phyloP scores from a whole-genome alignment of 2,797 vertebrate species.

The Clarias platycephalus region DNA sequence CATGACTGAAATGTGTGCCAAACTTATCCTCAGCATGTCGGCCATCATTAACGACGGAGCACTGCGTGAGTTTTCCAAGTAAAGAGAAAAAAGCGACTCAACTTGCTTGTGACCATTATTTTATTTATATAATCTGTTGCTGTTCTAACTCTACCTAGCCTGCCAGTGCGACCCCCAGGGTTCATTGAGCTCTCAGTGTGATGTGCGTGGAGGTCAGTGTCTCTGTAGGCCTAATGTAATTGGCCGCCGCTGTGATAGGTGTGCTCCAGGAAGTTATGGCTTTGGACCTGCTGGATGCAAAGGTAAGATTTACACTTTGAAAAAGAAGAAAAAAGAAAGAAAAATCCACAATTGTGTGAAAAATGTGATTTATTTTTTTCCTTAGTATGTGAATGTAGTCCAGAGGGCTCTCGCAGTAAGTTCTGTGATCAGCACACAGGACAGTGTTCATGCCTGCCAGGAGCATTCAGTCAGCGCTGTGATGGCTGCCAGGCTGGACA shows the following conservation, averaged over 20 bases:
- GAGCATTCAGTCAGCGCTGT: conserved; percentile 84
- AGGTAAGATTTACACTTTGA: conserved; percentile 69
- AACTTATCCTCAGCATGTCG: conserved; percentile 88
- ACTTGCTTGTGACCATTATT: background rate
- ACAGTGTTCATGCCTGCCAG: conserved; percentile 85
- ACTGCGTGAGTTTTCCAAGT: conserved; percentile 74
- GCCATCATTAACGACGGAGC: conserved; percentile 86
- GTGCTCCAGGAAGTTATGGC: conserved; percentile 84
- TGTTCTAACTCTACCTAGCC: conserved; percentile 66
- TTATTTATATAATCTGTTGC: background rate
- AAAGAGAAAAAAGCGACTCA: background rate
- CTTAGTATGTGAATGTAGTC: conserved; percentile 85
- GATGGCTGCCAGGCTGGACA: conserved; percentile 86
- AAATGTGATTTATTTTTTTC: background rate
- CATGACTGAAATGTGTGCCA: conserved; percentile 82
- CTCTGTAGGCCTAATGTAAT: conserved; percentile 84
- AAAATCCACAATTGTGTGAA: background rate
- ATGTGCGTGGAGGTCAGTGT: conserved; percentile 88
- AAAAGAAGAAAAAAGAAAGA: background rate
- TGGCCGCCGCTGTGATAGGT: conserved; percentile 84
- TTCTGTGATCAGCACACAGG: conserved; percentile 83
- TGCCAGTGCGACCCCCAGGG: conserved; percentile 92
- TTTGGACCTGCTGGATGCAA: conserved; percentile 88
- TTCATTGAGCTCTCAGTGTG: conserved; percentile 86
- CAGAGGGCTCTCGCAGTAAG: conserved; percentile 80